Base-by-base conservation (phyloP, 2,113 vertebrate genomes). In the Tachycineta bicolor region DNA sequence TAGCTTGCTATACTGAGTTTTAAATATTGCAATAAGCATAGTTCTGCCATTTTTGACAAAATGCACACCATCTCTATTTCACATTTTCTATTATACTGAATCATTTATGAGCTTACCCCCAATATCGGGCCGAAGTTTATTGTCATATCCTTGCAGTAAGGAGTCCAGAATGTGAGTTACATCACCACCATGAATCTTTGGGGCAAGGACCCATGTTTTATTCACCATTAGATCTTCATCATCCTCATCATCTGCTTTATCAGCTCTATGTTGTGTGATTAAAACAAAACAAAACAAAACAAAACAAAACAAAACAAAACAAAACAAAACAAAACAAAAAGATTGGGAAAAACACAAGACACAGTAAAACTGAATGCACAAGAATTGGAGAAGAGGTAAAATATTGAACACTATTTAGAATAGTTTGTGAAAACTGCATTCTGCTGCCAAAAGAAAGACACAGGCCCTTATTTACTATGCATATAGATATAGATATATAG, bases 201-300 rank as follows among this genome's bases (percentile, higher is more conserved):
- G 99, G 67, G 99, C 99, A 90, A 99, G 98, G 79, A 99, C 99
- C 99, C 99, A 99, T 20, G 99, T 99, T 97, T 99, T 99, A 94
- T 99, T 99, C 87, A 98, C 98, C 5, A 96, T 99, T 78, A 99
- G 98, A 70, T 99, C 99, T 83, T 99, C 99, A 94, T 99, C 99
- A 41, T 99, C 99, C 76, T 99, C 99, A 50, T 99, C 99, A 47
- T 99, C 99, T 92, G 98, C 95, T 98, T 99, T 99, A 96, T 98
- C 99, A 86, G 98, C 97, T 47, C 98, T 98, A 83, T 78, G 11
- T 96, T 49, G 20, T 47, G 28, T 68, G 25, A 92, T 92, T 68
- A 2, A 49, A 96, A 96, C 89, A 34, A 93, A 94, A 88, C 4
- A 14, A 9, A 56, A 20, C n/a, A 21, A 6, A 23, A 41, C 5